Base-by-base conservation (phyloP, 1,140 invertebrate genomes). In the Drosophila kohkoa region DNA sequence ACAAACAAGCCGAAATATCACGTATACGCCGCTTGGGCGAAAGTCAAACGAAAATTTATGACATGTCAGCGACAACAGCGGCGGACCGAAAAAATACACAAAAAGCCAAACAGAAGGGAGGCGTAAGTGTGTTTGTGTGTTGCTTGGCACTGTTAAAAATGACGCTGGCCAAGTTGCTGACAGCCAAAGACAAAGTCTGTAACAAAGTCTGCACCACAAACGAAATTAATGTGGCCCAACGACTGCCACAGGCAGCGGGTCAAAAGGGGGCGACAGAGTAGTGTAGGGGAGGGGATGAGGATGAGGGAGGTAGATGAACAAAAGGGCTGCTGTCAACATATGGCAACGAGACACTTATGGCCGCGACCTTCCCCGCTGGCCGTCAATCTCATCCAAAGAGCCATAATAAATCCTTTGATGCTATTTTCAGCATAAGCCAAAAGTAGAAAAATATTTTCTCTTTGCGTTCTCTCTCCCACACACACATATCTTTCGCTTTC, bases 341-440 rank as follows among this genome's bases (percentile, higher is more conserved):
- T 72, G 74, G 52, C 60, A 64, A 25, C 55, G 67, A 58, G 58
- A 65, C 68, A 68, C 55, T 66, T 52, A 13, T 51, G 25, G 38
- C 30, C 8, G 41, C 35, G 48, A 32, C 52, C 38, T 43, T 13
- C n/a, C 13, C 45, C 20, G 32, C 57, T 60, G 55, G 8, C 41
- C 46, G 16, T 48, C 51, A 25, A 45, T 52, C 38, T 35, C 49
- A 5, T 30, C 55, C 85, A 73, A 75, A 81, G 66, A 68, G 59
- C 70, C 75, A 77, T 78, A 88, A 89, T 87, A 87, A 87, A 87
- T 87, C 80, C 80, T 87, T 87, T 87, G 83, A 87, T 88, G 83
- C 80, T 87, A 87, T 87, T 88, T 83, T 68, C 80, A 87, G 83
- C 77, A 71, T 65, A 83, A 87, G 81, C 83, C 83, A 87, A 87